Evolutionary conservation across 1,140 invertebrate species (phyloP).

Genomic region (Pseudomyrmex sp.): DNA sequence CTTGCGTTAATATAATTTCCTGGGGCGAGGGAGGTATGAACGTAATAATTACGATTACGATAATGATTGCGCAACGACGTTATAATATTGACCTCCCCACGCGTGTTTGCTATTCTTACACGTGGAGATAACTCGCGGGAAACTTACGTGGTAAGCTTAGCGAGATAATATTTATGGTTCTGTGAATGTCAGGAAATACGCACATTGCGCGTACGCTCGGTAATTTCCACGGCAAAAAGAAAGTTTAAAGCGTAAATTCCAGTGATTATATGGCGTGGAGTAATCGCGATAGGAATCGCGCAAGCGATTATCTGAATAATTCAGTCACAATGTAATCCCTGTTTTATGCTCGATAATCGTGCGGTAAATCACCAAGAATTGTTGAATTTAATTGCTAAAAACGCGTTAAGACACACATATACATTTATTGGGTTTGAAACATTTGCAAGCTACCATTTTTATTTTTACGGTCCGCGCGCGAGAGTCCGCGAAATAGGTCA

Average conservation of each 20-base stretch:
- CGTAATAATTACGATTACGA: slow-evolving; percentile 42
- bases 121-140: not conserved
- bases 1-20: slow-evolving; percentile 21
- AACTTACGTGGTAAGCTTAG: slow-evolving; percentile 20
- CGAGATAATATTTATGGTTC: slow-evolving; percentile 46
- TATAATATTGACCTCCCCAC: slow-evolving; percentile 15
- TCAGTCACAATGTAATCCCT: slow-evolving; percentile 10
- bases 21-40: not conserved
- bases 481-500: not conserved
- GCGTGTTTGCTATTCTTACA: not conserved
- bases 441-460: not conserved
- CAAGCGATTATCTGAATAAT: slow-evolving; percentile 29
- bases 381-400: not conserved
- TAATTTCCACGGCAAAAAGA: slow-evolving; percentile 20
- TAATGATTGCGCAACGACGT: slow-evolving; percentile 24
- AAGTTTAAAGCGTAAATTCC: slow-evolving; percentile 33
- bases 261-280: slow-evolving; percentile 19
- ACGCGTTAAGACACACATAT: not conserved
- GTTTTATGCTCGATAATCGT: not conserved
- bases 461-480: not conserved
- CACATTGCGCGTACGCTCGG: not conserved
- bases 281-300: slow-evolving; percentile 25
- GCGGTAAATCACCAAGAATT: not conserved
- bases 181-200: slow-evolving; percentile 19
- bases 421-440: not conserved